phyloP scores from a whole-genome alignment of 2,113 vertebrate species.

The Clarias macrocephalus region DNA sequence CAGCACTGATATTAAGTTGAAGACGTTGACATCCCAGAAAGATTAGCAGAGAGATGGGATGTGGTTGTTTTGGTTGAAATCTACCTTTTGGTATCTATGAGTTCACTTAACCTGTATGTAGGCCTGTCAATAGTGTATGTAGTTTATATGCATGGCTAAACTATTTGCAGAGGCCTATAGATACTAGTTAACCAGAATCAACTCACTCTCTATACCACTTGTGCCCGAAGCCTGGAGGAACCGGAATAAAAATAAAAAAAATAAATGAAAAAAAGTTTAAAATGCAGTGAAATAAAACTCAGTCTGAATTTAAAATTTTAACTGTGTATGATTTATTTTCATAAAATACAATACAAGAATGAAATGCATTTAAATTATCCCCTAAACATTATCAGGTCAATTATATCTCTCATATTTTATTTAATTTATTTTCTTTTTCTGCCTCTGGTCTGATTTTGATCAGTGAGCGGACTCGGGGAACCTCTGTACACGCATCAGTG shows the following conservation, averaged over 20 bases:
- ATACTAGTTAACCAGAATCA: too few relatives aligned
- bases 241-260: background rate
- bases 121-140: too few relatives aligned
- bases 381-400: constrained; percentile 52
- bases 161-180: too few relatives aligned
- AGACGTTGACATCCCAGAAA: too few relatives aligned
- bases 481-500: constrained; percentile 85
- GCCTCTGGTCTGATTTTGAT: constrained; percentile 60
- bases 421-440: constrained; percentile 25
- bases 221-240: too few relatives aligned
- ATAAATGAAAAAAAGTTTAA: background rate
- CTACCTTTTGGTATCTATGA: too few relatives aligned
- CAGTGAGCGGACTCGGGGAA: constrained; percentile 77
- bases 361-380: constrained; percentile 72
- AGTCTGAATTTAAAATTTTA: constrained; percentile 47
- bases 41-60: too few relatives aligned
- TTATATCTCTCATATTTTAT: background rate
- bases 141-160: too few relatives aligned
- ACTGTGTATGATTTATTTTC: constrained; percentile 67
- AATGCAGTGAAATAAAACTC: background rate
- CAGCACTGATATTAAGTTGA: too few relatives aligned
- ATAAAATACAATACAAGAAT: constrained; percentile 78
- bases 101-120: too few relatives aligned
- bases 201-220: too few relatives aligned
- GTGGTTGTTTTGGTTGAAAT: too few relatives aligned